Conservation (phyloP, 2,888 invertebrate species). For the Platycnemis pennipes region DNA sequence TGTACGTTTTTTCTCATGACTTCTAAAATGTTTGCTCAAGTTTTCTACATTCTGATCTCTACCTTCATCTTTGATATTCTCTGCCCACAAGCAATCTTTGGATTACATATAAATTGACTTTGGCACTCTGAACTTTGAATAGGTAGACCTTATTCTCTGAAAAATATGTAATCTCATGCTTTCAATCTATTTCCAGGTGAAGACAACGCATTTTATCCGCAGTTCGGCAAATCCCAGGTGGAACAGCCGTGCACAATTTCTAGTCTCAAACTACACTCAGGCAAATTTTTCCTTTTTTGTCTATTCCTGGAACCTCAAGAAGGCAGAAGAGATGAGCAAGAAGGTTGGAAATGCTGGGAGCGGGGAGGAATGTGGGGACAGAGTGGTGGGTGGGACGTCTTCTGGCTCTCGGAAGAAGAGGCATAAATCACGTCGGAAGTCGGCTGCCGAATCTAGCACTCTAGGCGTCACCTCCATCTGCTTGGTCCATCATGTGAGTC, state of each 20-base stretch:
- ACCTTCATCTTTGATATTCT: too few relatives aligned
- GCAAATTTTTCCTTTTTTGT: slow-evolving; percentile 80
- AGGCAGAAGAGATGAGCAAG: slow-evolving; percentile 7
- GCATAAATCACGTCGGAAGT: slow-evolving; percentile 37
- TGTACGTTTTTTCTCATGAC: too few relatives aligned
- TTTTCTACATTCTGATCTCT: too few relatives aligned
- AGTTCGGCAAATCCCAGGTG: slow-evolving; percentile 79
- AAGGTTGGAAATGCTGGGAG: slow-evolving; percentile 36
- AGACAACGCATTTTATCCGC: slow-evolving; percentile 80
- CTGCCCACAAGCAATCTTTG: too few relatives aligned
- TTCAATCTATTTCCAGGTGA: slow-evolving; percentile 77
- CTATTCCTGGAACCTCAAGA: slow-evolving; percentile 80
- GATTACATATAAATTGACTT: too few relatives aligned
- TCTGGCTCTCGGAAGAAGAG: slow-evolving; percentile 25
- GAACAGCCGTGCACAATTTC: slow-evolving; percentile 80
- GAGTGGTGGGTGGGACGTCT: neutral
- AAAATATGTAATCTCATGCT: neutral
- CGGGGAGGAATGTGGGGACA: slow-evolving; percentile 78
- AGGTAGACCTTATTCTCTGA: too few relatives aligned
- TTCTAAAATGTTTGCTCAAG: too few relatives aligned
- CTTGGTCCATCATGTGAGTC: slow-evolving; percentile 42
- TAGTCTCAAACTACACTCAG: slow-evolving; percentile 80
- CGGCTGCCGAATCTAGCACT: slow-evolving; percentile 8
- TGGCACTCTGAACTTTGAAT: too few relatives aligned
- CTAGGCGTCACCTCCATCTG: slow-evolving; percentile 49